These are phyloP conservation scores for Nothoprocta perdicaria DNA, from an alignment of 2,113 vertebrate genomes.

Conservation along the genomic window DNA sequence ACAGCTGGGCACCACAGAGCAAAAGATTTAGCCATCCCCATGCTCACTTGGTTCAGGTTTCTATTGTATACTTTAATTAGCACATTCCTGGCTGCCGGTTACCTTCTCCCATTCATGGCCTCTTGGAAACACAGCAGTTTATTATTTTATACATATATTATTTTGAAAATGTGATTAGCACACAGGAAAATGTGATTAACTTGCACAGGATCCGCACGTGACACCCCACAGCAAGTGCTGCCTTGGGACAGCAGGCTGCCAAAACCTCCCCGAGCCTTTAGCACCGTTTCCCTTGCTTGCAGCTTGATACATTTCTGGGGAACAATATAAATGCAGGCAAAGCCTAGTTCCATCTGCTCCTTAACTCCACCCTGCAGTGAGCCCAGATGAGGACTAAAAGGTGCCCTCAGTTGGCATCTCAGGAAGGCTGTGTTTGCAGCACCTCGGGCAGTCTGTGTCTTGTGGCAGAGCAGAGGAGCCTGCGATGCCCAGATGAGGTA, in stretches of 20 bases:
- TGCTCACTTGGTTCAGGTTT: slow-evolving; percentile 35
- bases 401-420: not conserved
- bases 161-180: slow-evolving; percentile 12
- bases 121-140: slow-evolving; percentile 22
- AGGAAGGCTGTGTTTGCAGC: not conserved
- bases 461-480: not conserved
- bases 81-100: slow-evolving; percentile 10
- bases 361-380: not conserved
- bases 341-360: not conserved
- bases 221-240: not conserved
- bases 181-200: not conserved
- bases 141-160: not conserved
- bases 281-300: not conserved
- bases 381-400: not conserved
- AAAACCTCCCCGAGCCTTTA: not conserved
- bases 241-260: not conserved
- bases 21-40: not conserved
- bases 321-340: not conserved
- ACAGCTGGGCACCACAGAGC: not conserved
- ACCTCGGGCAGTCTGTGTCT: not conserved
- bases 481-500: not conserved
- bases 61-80: slow-evolving; percentile 34
- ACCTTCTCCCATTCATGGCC: not conserved
- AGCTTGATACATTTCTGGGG: slow-evolving; percentile 8
- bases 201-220: not conserved